Evolutionary conservation across 1,140 invertebrate genomes (phyloP).

Genomic region (Mycetomoellerius zeteki): DNA sequence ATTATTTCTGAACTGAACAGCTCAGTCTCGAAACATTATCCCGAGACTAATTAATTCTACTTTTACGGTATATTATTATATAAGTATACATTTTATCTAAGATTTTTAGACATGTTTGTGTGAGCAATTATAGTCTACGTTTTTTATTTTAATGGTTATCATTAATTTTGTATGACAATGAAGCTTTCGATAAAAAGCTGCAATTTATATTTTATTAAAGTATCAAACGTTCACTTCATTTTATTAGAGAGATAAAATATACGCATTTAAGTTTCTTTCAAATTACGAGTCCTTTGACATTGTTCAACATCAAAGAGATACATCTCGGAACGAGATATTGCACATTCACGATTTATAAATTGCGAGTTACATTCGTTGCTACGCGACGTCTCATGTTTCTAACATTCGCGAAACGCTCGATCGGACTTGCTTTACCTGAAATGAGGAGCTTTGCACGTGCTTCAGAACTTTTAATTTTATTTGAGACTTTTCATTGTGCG

Average conservation of each 20-base stretch:
- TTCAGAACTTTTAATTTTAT: neutral
- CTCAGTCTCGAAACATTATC: neutral
- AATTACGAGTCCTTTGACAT: neutral
- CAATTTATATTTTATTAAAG: neutral
- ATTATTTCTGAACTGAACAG: neutral
- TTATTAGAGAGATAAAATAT: neutral
- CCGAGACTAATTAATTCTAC: neutral
- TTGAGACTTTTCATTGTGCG: slow-evolving; percentile 37
- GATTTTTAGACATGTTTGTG: neutral
- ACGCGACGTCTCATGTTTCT: neutral
- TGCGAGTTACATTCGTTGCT: slow-evolving; percentile 14
- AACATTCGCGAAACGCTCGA: slow-evolving; percentile 6
- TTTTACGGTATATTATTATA: neutral
- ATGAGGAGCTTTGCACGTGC: neutral
- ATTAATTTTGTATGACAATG: neutral
- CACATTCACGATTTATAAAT: slow-evolving; percentile 33
- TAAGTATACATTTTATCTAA: neutral
- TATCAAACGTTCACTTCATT: neutral
- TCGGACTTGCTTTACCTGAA: neutral
- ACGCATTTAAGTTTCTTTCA: neutral
- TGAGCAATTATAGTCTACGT: neutral
- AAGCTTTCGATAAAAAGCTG: neutral
- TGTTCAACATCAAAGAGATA: neutral
- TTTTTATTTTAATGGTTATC: neutral
- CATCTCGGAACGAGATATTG: neutral